These are phyloP conservation scores for Misgurnus anguillicaudatus DNA, from an alignment of 2,113 vertebrate genomes.

Conservation along the genomic window DNA sequence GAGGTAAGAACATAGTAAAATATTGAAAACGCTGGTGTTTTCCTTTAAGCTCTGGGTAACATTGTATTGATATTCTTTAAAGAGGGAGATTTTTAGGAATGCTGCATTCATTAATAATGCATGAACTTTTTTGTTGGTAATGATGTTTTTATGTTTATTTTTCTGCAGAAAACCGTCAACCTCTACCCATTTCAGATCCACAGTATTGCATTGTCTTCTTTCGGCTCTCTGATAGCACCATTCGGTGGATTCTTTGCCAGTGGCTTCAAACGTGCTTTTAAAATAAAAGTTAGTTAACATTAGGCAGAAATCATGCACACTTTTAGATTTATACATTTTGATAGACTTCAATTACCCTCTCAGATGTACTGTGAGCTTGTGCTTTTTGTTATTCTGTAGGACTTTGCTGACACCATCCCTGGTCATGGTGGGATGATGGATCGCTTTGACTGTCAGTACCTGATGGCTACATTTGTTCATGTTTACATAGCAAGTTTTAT, in stretches of 20 bases:
- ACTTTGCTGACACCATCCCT: conserved; percentile 96
- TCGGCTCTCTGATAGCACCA: conserved; percentile 92
- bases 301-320: neutral
- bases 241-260: conserved; percentile 99
- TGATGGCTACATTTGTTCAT: conserved; percentile 98
- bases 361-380: conserved; percentile 5
- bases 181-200: conserved; percentile 96
- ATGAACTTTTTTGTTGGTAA: neutral
- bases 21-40: too few species aligned
- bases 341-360: neutral
- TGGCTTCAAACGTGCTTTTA: conserved; percentile 98
- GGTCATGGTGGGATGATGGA: conserved; percentile 98
- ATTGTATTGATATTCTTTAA: neutral
- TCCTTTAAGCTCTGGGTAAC: too few species aligned
- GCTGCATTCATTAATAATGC: neutral
- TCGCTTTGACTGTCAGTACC: conserved; percentile 96
- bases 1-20: too few species aligned
- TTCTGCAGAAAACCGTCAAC: conserved; percentile 82
- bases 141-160: conserved; percentile 36
- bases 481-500: conserved; percentile 97
- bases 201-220: conserved; percentile 91
- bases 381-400: conserved; percentile 71
- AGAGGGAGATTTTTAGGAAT: neutral
- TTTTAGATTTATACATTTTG: neutral
- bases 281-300: conserved; percentile 86